phyloP scores from a whole-genome alignment of 2,113 vertebrate genomes.

The Nipponia nippon region DNA sequence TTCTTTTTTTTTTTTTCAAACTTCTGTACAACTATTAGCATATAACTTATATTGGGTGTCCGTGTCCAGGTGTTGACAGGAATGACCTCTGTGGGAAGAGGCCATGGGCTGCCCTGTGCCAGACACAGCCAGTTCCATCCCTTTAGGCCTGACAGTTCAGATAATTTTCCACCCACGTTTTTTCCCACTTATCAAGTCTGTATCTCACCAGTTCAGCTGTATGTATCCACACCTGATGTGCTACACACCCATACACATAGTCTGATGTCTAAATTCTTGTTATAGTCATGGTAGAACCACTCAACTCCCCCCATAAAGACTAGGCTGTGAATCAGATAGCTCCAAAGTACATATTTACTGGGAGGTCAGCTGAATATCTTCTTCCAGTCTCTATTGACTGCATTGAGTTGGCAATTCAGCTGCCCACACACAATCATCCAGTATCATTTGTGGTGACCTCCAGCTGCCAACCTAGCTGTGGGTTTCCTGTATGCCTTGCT shows the following conservation, averaged over 20 bases:
- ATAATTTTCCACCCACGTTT: not conserved
- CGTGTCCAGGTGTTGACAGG: not conserved
- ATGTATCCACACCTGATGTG: too few relatives aligned
- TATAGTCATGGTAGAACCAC: not conserved
- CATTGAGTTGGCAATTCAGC: not conserved
- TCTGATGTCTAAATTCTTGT: not conserved
- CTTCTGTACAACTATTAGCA: not conserved
- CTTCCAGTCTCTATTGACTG: not conserved
- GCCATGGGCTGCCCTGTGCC: rapidly evolving
- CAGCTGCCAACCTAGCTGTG: not conserved
- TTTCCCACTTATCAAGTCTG: not conserved
- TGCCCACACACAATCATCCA: not conserved
- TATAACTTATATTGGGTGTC: not conserved
- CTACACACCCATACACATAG: not conserved
- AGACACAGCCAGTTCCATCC: not conserved
- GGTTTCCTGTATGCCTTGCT: not conserved
- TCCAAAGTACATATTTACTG: not conserved
- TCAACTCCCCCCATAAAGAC: not conserved
- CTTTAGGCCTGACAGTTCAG: not conserved
- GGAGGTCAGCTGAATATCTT: not conserved
- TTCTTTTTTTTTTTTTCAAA: not conserved
- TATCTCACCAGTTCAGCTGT: not conserved
- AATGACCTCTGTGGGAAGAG: not conserved
- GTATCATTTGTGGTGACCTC: not conserved
- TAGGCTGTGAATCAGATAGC: not conserved